Base-by-base conservation (phyloP, 1,140 invertebrate genomes). In the Leptopilina boulardi region DNA sequence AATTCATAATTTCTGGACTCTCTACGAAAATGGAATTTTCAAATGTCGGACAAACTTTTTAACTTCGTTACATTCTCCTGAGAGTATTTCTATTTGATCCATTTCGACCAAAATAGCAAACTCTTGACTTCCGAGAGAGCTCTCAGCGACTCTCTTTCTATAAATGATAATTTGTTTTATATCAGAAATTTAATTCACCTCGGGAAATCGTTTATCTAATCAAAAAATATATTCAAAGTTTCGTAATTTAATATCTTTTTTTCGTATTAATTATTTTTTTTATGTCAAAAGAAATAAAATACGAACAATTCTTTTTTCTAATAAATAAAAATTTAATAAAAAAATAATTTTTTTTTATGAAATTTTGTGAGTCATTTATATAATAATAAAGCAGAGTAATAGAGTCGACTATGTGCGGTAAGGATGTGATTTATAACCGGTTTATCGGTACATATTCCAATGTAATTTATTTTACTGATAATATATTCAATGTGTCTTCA, bases 11-110 rank as follows among this genome's bases (percentile, higher is more conserved):
- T 66, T 66, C 59, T 66, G 21, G 59, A 34, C 59, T 66, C 13
- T 30, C 59, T 66, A 11, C 26, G 59, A 66, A 66, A 66, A 66
- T 30, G 59, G 23, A 34, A 66, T 66, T 66, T 66, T 34, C 23
- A 66, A 66, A 66, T 66, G 59, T 66, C 59, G 10, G 59, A 66
- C 59, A 30, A 66, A 66, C 59, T 66, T n/a, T 66, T 66, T 66
- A 66, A 66, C 59, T 66, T 66, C 23, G 59, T 66, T 66, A 34
- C 59, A 66, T 23, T 66, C 3, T 15, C 59, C 59, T 30, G 23
- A 30, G 23, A 66, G 59, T 66, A 66, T 66, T 66, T 30, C 59
- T 66, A 66, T 66, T 66, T 34, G 26, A 66, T 26, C 59, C 23
- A 66, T 30, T 66, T 30, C 4, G 15, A 66, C 13, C 23, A 8